Evolutionary conservation across 2,113 vertebrate genomes (phyloP).

Genomic region (Syngnathus typhle): DNA sequence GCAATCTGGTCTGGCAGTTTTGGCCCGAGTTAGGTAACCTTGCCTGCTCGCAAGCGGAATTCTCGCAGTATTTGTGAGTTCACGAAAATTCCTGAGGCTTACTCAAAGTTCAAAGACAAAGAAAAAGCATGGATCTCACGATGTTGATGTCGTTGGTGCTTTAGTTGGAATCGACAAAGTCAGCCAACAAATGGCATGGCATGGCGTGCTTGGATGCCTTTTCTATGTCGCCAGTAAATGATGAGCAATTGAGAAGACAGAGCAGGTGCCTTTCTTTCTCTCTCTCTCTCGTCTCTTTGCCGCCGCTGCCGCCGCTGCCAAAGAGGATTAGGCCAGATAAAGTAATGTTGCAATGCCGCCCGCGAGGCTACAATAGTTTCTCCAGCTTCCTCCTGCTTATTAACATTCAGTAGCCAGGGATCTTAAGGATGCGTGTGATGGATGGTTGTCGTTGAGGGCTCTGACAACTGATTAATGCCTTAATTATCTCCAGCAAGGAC

Average conservation of each 20-base stretch:
- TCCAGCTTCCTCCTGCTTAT: constrained; percentile 57
- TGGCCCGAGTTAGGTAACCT: too few relatives aligned
- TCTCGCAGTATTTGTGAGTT: too few relatives aligned
- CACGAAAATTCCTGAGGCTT: too few relatives aligned
- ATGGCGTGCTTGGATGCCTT: too few relatives aligned
- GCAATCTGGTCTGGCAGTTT: constrained; percentile 5
- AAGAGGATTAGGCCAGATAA: constrained; percentile 34
- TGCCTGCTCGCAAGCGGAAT: too few relatives aligned
- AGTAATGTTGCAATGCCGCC: constrained; percentile 40
- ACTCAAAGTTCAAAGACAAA: too few relatives aligned
- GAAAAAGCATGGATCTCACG: neutral
- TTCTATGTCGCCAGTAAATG: neutral
- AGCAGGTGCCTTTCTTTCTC: constrained; percentile 12
- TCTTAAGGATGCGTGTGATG: constrained; percentile 60
- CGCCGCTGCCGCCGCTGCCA: constrained; percentile 13
- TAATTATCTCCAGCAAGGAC: constrained; percentile 74
- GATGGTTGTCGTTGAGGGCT: constrained; percentile 71
- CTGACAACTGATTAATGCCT: constrained; percentile 77
- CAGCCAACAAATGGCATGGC: too few relatives aligned
- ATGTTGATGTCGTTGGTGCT: neutral
- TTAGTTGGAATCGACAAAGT: too few relatives aligned
- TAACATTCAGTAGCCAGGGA: constrained; percentile 64
- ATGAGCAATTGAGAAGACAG: neutral
- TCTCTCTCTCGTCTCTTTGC: neutral
- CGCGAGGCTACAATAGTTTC: constrained; percentile 43